A percentile compares a stretch with the other conserved stretches of the same genome.
Conservation (phyloP, 2,113 vertebrate species). For the Panthera leo region DNA sequence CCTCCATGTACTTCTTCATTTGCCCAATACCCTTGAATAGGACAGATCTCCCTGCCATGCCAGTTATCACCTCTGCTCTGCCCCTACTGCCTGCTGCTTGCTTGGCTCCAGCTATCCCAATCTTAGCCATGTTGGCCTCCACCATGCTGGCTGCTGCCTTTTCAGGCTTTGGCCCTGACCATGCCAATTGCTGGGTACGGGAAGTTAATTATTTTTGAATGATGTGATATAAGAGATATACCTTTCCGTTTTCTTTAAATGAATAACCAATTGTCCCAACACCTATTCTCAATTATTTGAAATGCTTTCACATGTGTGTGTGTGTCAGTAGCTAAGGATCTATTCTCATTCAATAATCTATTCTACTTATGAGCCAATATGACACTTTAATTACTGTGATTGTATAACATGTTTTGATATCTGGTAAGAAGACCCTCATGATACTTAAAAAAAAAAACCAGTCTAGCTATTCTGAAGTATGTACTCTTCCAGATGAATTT, state of each 20-base stretch:
- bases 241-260: neutral
- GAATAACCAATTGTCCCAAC: slow-evolving; percentile 3
- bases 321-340: neutral
- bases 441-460: neutral
- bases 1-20: neutral
- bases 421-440: neutral
- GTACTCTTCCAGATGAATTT: slow-evolving; percentile 20
- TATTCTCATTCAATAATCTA: slow-evolving; percentile 13
- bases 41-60: neutral
- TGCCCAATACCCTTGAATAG: neutral
- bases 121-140: neutral
- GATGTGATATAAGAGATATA: neutral
- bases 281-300: neutral
- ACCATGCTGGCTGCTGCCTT: neutral
- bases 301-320: neutral
- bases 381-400: neutral
- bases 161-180: neutral
- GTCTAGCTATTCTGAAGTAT: neutral
- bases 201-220: slow-evolving; percentile 41
- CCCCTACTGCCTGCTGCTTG: neutral
- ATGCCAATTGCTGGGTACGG: neutral
- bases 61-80: neutral
- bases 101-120: neutral
- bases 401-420: slow-evolving; percentile 24
- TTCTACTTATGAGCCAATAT: neutral